Base-by-base conservation (phyloP, 2,888 invertebrate species). In the Petrophora chlorosata region DNA sequence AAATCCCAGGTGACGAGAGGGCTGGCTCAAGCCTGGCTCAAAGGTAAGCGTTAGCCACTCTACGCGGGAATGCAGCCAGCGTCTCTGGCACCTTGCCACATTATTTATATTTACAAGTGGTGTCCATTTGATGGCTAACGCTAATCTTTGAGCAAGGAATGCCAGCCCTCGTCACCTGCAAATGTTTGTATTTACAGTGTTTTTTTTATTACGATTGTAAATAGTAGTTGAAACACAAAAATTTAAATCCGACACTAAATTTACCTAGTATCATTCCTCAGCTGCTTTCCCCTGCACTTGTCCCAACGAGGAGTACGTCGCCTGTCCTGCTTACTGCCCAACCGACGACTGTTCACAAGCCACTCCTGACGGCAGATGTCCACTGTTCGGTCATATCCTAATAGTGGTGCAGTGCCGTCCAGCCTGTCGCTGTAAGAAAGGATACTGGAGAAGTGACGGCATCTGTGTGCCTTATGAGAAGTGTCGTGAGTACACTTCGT, bases 241-340 rank as follows among this genome's bases (percentile, higher is more conserved):
- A n/a, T n/a, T 16, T 29, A 29, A 5, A 8, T 8, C 13, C 8
- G n/a, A n/a, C n/a, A n/a, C n/a, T n/a, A n/a, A n/a, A 12, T 13
- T 13, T 26, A 12, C 10, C 13, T 25, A n/a, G n/a, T n/a, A n/a
- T n/a, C n/a, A 36, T 19, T 36, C 25, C 15, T 28, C 63, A 80
- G 79, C 71, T 25, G 63, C 74, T 2, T 80, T 80, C 42, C n/a
- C 41, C 16, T 81, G 80, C 33, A 15, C 42, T 2, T 39, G 56
- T 8, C 54, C 45, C 0, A 63, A 77, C 28, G 76, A 79, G 39
- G 55, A 59, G 12, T 78, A 56, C 48, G 41, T 41, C 0, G 23
- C 70, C 0, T 81, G 80, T 15, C 75, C 80, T 0, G 46, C 70
- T 1, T 61, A 51, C 12, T 79, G 79, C 39, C 73, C 78, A 0